Evolutionary conservation across 2,888 invertebrate genomes (phyloP).

Genomic region (Tachystola acroxantha): DNA sequence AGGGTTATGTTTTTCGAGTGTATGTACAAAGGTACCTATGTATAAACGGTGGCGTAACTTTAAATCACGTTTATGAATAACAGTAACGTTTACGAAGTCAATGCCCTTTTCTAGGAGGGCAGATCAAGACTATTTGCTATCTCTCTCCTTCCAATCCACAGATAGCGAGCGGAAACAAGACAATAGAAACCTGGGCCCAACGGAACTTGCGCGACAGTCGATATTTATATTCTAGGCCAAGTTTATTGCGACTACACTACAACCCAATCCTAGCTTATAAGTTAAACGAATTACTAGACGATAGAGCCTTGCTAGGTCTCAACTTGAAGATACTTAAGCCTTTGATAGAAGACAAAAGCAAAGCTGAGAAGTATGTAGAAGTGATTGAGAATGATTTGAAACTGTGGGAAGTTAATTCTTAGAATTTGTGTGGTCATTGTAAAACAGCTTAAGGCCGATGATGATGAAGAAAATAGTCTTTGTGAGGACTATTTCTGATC

Average conservation of each 20-base stretch:
- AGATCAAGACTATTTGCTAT: no score
- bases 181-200: constrained; percentile 86
- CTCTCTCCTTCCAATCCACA: constrained; percentile 21
- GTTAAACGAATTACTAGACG: constrained; percentile 83
- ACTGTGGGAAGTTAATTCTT: constrained; percentile 84
- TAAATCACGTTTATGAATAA: no score
- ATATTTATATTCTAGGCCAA: constrained; percentile 88
- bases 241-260: constrained; percentile 87
- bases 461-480: no score
- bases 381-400: constrained; percentile 92
- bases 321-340: constrained; percentile 86
- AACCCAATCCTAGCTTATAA: constrained; percentile 82
- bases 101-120: no score
- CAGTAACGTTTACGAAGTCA: no score
- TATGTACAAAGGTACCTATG: no score
- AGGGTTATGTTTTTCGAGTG: no score
- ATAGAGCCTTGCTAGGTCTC: constrained; percentile 88
- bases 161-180: constrained; percentile 87
- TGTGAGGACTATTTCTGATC: no score
- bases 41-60: no score
- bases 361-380: constrained; percentile 87
- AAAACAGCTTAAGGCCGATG: no score
- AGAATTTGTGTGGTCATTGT: no score
- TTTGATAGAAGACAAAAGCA: constrained; percentile 83
- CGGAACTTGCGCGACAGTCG: constrained; percentile 83